Conservation (phyloP, 2,113 vertebrate species). For the Rhea americana region DNA sequence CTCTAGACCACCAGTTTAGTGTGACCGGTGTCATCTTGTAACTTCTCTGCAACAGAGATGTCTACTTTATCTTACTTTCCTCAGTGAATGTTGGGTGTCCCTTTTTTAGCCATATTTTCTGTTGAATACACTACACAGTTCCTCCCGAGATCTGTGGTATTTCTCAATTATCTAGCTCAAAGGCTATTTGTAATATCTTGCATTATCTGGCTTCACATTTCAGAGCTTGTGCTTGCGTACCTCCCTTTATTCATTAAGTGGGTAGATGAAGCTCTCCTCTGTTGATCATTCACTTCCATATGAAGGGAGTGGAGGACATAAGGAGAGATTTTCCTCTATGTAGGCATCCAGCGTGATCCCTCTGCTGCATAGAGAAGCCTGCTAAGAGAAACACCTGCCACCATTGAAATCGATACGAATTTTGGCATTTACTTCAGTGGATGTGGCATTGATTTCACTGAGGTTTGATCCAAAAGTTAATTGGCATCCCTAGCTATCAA, state of each 20-base stretch:
- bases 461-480: constrained; percentile 14
- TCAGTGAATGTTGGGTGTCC: not conserved
- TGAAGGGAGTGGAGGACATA: not conserved
- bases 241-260: not conserved
- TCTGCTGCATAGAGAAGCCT: not conserved
- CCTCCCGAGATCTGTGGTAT: not conserved
- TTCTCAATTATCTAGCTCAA: not conserved
- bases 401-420: not conserved
- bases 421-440: not conserved
- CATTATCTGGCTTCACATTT: not conserved
- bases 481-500: not conserved
- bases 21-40: not conserved
- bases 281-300: accelerated
- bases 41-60: not conserved
- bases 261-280: not conserved
- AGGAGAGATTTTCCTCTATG: not conserved
- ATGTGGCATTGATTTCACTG: not conserved
- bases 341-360: not conserved
- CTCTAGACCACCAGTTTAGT: not conserved
- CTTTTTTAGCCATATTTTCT: not conserved
- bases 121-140: not conserved
- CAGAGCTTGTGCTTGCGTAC: not conserved
- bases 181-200: not conserved
- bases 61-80: not conserved
- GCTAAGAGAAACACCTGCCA: constrained; percentile 19